Percentiles rank a stretch among this genome's conserved stretches.
phyloP scores from a whole-genome alignment of 1,140 invertebrate genomes.

The Drosophila watanabei region DNA sequence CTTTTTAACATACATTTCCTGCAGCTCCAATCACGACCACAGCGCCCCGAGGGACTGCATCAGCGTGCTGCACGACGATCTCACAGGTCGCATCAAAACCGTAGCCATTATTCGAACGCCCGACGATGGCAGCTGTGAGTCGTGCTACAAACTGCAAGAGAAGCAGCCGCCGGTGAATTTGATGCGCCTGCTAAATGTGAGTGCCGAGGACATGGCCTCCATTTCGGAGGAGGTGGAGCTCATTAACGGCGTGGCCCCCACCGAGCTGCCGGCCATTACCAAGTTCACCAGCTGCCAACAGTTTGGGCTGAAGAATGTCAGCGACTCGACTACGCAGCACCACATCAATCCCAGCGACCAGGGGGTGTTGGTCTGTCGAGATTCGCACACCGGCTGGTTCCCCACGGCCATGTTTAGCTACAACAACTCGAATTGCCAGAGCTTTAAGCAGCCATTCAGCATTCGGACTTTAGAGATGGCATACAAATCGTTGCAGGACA shows the following conservation, averaged over 20 bases:
- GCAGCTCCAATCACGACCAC: conserved; percentile 23
- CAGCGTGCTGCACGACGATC: conserved; percentile 75
- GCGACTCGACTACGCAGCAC: not conserved
- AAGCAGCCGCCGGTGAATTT: conserved; percentile 59
- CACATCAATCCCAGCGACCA: conserved; percentile 66
- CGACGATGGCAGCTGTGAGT: conserved; percentile 45
- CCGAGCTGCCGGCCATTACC: conserved; percentile 53
- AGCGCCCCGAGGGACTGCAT: conserved; percentile 61
- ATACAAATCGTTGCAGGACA: conserved; percentile 62
- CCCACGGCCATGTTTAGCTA: conserved; percentile 71
- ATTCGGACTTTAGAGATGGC: conserved; percentile 64
- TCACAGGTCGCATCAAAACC: conserved; percentile 69
- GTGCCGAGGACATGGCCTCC: conserved; percentile 74
- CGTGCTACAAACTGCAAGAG: conserved; percentile 72
- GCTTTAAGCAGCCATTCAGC: conserved; percentile 68
- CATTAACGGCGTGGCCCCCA: conserved; percentile 36
- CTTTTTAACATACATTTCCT: not conserved
- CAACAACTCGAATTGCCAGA: conserved; percentile 77
- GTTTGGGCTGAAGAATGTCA: conserved; percentile 64
- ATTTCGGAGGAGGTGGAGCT: conserved; percentile 77
- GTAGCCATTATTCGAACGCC: conserved; percentile 44
- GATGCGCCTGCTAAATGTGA: conserved; percentile 64
- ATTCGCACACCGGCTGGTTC: conserved; percentile 72
- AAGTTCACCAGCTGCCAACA: conserved; percentile 76
- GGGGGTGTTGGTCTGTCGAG: conserved; percentile 77